Conservation (phyloP, 2,797 vertebrate species). For the Falco peregrinus region DNA sequence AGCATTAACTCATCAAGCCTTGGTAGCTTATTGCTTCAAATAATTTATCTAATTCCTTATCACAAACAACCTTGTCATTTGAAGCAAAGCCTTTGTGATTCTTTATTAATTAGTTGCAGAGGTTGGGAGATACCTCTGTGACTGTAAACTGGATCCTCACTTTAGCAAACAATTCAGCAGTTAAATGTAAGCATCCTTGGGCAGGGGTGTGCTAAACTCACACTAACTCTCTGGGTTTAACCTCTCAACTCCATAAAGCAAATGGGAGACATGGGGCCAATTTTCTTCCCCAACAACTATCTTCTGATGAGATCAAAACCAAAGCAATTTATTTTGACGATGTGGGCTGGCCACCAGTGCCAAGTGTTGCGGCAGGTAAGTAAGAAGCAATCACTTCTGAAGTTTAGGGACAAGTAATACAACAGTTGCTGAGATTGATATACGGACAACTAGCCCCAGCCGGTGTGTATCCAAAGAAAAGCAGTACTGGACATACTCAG, state of each 20-base stretch:
- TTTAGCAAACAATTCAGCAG: background rate
- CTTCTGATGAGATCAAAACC: background rate
- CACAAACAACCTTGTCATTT: background rate
- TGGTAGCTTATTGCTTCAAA: background rate
- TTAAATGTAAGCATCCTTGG: background rate
- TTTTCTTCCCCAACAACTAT: background rate
- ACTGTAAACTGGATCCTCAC: background rate
- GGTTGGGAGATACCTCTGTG: background rate
- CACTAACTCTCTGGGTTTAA: background rate
- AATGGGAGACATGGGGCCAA: background rate
- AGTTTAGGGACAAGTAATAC: background rate
- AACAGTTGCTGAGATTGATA: background rate
- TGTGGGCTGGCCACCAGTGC: background rate
- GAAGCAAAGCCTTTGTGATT: background rate
- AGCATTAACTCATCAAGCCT: background rate
- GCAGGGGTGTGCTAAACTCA: background rate
- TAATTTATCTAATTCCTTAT: background rate
- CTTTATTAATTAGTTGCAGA: background rate
- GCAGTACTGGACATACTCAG: background rate
- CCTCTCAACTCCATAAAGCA: background rate
- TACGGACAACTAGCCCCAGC: accelerated
- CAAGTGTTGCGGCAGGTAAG: background rate
- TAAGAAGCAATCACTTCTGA: background rate
- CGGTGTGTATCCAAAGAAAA: background rate
- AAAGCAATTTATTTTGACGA: background rate